A percentile compares a stretch with the other conserved stretches of the same genome.
These are phyloP conservation scores for Ditula angustiorana DNA, from an alignment of 2,888 invertebrate species.

Conservation along the genomic window DNA sequence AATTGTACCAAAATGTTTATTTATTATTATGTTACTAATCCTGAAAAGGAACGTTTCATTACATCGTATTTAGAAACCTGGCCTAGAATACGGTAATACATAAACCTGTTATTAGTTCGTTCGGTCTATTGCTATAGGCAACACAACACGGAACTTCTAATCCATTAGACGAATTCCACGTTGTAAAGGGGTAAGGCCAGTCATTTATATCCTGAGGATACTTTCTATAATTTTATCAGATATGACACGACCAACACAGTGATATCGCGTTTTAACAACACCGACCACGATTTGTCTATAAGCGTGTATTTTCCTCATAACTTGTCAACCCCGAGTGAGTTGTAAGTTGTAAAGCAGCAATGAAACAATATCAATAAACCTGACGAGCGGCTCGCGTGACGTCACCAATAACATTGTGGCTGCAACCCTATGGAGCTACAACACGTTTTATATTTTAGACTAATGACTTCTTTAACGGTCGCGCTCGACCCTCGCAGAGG, in stretches of 20 bases:
- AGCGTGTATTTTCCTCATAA: slow-evolving; percentile 50
- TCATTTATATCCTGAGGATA: background rate
- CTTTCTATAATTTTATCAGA: slow-evolving; percentile 18
- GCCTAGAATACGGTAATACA: too few relatives aligned
- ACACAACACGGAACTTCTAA: too few relatives aligned
- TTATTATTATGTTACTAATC: too few relatives aligned
- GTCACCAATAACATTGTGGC: slow-evolving; percentile 59
- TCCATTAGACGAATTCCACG: background rate
- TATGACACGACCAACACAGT: slow-evolving; percentile 8
- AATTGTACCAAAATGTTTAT: too few relatives aligned
- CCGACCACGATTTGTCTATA: slow-evolving; percentile 45
- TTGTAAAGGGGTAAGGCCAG: background rate
- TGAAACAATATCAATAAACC: slow-evolving; percentile 54
- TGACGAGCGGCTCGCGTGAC: slow-evolving; percentile 80
- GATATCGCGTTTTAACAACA: slow-evolving; percentile 13
- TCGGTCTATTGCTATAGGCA: too few relatives aligned
- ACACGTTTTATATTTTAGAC: slow-evolving; percentile 35
- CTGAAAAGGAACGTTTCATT: too few relatives aligned
- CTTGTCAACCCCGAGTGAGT: slow-evolving; percentile 57
- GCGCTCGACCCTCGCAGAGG: slow-evolving; percentile 8
- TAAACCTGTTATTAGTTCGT: too few relatives aligned
- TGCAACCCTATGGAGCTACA: slow-evolving; percentile 45
- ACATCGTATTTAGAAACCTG: too few relatives aligned
- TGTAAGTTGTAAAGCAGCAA: slow-evolving; percentile 60
- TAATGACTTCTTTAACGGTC: slow-evolving; percentile 37